These are phyloP conservation scores for Berghia stephanieae DNA, from an alignment of 1,140 invertebrate genomes.

Conservation along the genomic window DNA sequence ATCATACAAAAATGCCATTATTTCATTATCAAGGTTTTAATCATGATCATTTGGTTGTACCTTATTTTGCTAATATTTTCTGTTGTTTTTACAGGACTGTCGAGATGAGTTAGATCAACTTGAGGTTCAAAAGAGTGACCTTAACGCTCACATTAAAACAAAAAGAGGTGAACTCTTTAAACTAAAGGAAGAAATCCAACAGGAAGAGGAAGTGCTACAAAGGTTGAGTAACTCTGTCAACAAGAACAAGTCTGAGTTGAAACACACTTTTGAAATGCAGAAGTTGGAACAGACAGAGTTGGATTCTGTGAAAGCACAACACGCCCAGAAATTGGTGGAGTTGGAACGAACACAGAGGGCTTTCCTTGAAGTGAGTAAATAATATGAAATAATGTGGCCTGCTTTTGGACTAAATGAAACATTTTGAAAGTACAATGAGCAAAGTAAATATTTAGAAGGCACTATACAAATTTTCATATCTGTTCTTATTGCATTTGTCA, in stretches of 20 bases:
- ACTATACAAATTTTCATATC: not conserved
- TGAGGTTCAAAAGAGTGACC: slow-evolving; percentile 52
- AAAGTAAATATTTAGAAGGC: not conserved
- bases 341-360: slow-evolving; percentile 57
- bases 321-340: slow-evolving; percentile 52
- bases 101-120: slow-evolving; percentile 46
- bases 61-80: not conserved
- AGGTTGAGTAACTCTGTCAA: slow-evolving; percentile 52
- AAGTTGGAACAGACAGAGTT: slow-evolving; percentile 55
- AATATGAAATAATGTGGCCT: too few species aligned
- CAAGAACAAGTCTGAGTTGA: slow-evolving; percentile 58
- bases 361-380: slow-evolving; percentile 47
- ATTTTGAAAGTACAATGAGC: not conserved
- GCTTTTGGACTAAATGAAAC: not conserved
- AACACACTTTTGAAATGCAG: slow-evolving; percentile 60
- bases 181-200: slow-evolving; percentile 53
- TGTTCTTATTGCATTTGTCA: not conserved
- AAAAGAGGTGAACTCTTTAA: slow-evolving; percentile 46
- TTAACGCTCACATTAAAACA: slow-evolving; percentile 45
- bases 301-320: slow-evolving; percentile 52
- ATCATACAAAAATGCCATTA: too few species aligned
- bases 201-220: slow-evolving; percentile 58
- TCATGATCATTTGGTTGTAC: too few species aligned
- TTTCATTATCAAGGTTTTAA: too few species aligned
- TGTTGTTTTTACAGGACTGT: slow-evolving; percentile 45